Percentiles rank a stretch among this genome's conserved stretches.
Conservation (phyloP, 2,888 invertebrate genomes). For the Drosophila tanythrix region DNA sequence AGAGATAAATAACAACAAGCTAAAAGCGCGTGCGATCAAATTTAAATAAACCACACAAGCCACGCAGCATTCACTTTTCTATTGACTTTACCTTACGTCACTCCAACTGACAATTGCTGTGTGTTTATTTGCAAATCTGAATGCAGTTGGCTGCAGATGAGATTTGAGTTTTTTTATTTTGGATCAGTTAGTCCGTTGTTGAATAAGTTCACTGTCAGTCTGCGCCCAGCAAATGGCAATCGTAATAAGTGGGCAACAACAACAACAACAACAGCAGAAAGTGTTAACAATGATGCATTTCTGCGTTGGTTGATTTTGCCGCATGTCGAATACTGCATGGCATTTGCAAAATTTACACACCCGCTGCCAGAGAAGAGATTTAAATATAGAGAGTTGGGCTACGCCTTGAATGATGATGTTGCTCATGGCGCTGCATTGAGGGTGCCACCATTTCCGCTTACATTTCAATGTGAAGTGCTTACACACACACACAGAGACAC, state of each 20-base stretch:
- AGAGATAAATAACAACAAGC: constrained; percentile 13
- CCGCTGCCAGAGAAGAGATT: constrained; percentile 10
- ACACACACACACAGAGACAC: not conserved
- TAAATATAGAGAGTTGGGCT: constrained; percentile 31
- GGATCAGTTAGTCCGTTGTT: not conserved
- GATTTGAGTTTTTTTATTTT: not conserved
- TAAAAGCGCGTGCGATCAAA: constrained; percentile 24
- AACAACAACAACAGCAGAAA: not conserved
- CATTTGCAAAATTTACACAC: constrained; percentile 45
- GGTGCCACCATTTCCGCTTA: constrained; percentile 59
- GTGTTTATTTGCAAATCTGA: not conserved
- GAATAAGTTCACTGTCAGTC: constrained; percentile 52
- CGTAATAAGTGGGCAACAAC: not conserved
- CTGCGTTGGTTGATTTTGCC: constrained; percentile 36
- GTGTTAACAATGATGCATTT: constrained; percentile 12
- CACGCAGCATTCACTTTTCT: constrained; percentile 8
- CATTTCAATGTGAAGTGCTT: not conserved
- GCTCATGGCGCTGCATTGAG: constrained; percentile 4
- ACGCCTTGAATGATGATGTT: constrained; percentile 13
- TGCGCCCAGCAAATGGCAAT: constrained; percentile 9
- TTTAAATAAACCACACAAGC: constrained; percentile 8
- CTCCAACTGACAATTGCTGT: not conserved
- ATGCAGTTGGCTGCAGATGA: constrained; percentile 1
- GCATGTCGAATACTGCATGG: constrained; percentile 36
- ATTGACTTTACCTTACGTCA: not conserved